Base-by-base conservation (phyloP, 2,113 vertebrate genomes). In the Axis porcinus region DNA sequence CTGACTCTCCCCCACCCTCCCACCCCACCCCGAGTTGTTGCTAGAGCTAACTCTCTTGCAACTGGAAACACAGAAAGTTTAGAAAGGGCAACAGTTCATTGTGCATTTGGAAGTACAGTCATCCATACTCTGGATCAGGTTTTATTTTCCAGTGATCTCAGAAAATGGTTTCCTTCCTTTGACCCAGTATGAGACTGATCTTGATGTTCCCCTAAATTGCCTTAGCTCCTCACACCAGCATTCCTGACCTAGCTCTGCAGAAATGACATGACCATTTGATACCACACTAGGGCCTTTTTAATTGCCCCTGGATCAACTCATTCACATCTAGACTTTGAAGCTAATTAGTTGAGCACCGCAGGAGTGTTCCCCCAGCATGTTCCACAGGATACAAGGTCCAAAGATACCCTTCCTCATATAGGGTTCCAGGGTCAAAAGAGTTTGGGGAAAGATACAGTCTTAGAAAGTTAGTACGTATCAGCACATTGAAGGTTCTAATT, bases 71-170 rank as follows among this genome's bases (percentile, higher is more conserved):
- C 30, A 91, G 45, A 86, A 94, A n/a, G 3, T 67, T 82, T 83
- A 82, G 30, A 94, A 95, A 79, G 50, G 52, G 43, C n/a, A 94
- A 23, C 23, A 84, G 79, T 83, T 95, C n/a, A 43, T 25, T 85
- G 67, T 96, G 54, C 27, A 67, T 78, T 89, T 83, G 11, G 76
- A 93, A 94, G 47, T 52, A 43, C n/a, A 76, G 21, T 60, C 87
- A 91, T 57, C 83, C 6, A 79, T 67, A 28, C 43, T 96, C 62
- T 85, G 58, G 52, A 81, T 91, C 81, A 82, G 81, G 13, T 9
- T 76, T 86, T 88, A 85, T 96, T 97, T 92, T 78, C 58, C 19
- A 85, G 16, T 81, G 27, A 82, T 86, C 93, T 89, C 62, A 91
- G 45, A 97, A 76, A 67, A 2, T 2, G 70, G 30, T 82, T 74